Evolutionary conservation across 1,140 invertebrate species (phyloP), one percentile per base, ranked within the genome.

Genomic region (Papilio machaon): DNA sequence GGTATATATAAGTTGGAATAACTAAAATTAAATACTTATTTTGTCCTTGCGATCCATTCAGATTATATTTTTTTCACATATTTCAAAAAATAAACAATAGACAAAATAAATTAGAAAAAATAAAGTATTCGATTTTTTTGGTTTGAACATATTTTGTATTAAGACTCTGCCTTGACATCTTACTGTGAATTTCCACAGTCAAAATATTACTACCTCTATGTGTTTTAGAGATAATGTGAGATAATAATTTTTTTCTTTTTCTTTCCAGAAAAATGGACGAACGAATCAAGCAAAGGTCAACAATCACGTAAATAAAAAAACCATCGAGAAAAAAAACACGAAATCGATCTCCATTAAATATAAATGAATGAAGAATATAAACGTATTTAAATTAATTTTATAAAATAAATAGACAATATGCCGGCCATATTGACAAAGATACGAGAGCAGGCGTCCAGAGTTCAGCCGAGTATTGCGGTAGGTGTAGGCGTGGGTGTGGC

Each of bases 401-500:
- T 73, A 73, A 13, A 83, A 70, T 73, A 52, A 67, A 46, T 76
- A 79, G 54, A 79, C 77, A 94, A 89, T 84, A 94, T 94, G 93
- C 93, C 93, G 43, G 93, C 93, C 19, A 94, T 94, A 75, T 82
- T 94, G 83, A 87, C 92, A 13, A 94, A 94, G 83, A 91, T 94
- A 23, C 80, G 91, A 38, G 93, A 94, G 84, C 92, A 94, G 74
- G 92, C 91, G 82, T 92, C 89, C 77, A 83, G 91, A 43, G 95
- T 96, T 76, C 95, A 96, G 84, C 95, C 95, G 54, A 89, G 94
- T 81, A 85, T 97, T 77, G 96, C 96, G 3, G 91, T 95, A 70
- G 96, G 96, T 5, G 95, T 96, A 0, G 93, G 92, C 0, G 88
- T 94, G 13, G 93, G 91, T 0, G 92, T 93, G n/a, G 92, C 93